Percentiles rank a stretch among this genome's conserved stretches.
Evolutionary conservation across 2,888 invertebrate genomes (phyloP).

Genomic region (Drosophila demipolita): DNA sequence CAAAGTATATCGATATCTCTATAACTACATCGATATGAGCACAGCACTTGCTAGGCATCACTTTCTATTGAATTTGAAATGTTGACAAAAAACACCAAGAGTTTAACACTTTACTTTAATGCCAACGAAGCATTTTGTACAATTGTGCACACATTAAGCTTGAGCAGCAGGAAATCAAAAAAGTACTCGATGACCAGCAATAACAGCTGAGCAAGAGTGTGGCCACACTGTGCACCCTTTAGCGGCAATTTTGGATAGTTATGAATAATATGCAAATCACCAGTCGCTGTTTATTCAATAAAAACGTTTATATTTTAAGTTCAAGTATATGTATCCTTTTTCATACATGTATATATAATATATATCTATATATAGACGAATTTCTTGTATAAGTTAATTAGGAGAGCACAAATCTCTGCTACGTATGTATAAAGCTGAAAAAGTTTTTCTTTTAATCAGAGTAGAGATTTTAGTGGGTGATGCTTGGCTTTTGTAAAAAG

Average conservation of each 20-base stretch:
- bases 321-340: slow-evolving; percentile 60
- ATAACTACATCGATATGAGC: slow-evolving; percentile 27
- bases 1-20: slow-evolving; percentile 33
- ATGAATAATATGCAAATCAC: neutral
- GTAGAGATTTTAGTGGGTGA: slow-evolving; percentile 24
- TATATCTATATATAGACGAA: slow-evolving; percentile 34
- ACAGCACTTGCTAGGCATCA: neutral
- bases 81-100: neutral
- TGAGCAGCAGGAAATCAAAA: neutral
- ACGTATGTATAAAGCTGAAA: slow-evolving; percentile 42
- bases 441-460: slow-evolving; percentile 19
- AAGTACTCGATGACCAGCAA: slow-evolving; percentile 23
- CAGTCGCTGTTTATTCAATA: slow-evolving; percentile 56
- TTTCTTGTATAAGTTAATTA: slow-evolving; percentile 46
- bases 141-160: neutral
- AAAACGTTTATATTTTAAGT: slow-evolving; percentile 75
- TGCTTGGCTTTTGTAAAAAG: slow-evolving; percentile 33
- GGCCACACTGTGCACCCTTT: slow-evolving; percentile 17
- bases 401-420: slow-evolving; percentile 47
- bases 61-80: neutral
- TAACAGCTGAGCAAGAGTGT: slow-evolving; percentile 30
- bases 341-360: slow-evolving; percentile 41
- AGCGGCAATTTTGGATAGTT: slow-evolving; percentile 23
- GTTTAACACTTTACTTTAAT: neutral
- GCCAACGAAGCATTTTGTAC: neutral